Base-by-base conservation (phyloP, 2,113 vertebrate species). In the Lonchura striata region DNA sequence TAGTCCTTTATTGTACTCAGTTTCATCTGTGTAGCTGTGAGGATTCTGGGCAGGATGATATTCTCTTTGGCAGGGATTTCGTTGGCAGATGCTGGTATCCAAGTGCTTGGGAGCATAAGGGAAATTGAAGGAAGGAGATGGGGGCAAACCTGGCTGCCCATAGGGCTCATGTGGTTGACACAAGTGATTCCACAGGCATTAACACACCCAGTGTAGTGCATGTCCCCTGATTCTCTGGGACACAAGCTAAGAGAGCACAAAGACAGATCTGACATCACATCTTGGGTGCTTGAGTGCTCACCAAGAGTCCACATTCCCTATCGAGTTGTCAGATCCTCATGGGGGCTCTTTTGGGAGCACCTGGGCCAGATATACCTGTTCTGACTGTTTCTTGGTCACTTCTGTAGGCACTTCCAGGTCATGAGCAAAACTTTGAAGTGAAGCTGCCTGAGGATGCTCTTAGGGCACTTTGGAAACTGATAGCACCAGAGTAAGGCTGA, bases 261-360 rank as follows among this genome's bases (percentile, higher is more conserved):
- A 79, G 21, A 35, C 35, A 49, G 18, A 18, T 47, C 13, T 54
- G 30, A 49, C 16, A 52, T 46, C 64, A 39, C 9, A 30, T 13
- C 59, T 59, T 21, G 13, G 20, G 12, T 57, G 23, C 4, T n/a
- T 7, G 39, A 39, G 39, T 10, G 13, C 31, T 64, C 21, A 44
- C 9, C 35, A 17, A 37, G 37, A 75, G 8, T 46, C 15, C 12
- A 3, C 77, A 24, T 27, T 65, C 33, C 15, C 30, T 65, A 11
- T 41, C 11, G 4, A 0, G 1, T 21, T 9, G 4, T 47, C 9
- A 1, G 24, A 72, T 17, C 20, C 28, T 54, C 1, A 0, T 17
- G 18, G 6, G 6, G 1, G 2, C 4, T 66, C 9, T 54, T 79
- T 42, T 1, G 2, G 53, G 27, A 82, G 10, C 0, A 6, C 2